Evolutionary conservation across 2,113 vertebrate species (phyloP).

Genomic region (Isurus oxyrinchus): DNA sequence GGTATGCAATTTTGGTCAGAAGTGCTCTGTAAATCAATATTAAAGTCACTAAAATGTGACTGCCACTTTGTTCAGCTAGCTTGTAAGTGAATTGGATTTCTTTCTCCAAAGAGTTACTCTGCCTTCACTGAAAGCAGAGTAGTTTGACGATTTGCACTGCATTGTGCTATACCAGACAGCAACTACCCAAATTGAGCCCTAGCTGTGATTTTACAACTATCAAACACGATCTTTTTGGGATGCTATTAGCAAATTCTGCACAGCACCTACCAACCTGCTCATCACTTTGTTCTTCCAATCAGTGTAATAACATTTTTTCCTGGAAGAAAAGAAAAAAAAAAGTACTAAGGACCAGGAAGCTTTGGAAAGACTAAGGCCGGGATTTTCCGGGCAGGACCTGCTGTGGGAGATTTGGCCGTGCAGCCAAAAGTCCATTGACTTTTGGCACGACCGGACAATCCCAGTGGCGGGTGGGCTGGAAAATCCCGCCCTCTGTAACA

Average conservation of each 20-base stretch:
- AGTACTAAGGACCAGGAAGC: constrained; percentile 44
- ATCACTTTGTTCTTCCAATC: constrained; percentile 87
- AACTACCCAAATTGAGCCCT: not conserved
- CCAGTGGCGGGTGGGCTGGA: no score
- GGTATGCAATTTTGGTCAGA: not conserved
- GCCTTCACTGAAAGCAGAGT: not conserved
- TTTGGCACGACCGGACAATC: no score
- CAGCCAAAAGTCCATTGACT: no score
- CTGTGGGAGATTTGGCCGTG: no score
- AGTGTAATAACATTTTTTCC: constrained; percentile 95
- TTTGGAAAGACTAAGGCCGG: not conserved
- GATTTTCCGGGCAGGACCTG: no score
- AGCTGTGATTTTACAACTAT: not conserved
- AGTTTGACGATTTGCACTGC: not conserved
- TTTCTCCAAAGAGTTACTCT: not conserved
- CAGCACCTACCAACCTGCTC: constrained; percentile 78
- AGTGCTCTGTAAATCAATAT: not conserved
- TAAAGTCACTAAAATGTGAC: not conserved
- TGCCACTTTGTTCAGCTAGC: not conserved
- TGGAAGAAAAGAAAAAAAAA: constrained; percentile 60
- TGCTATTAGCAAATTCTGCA: constrained; percentile 38
- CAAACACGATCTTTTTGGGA: not conserved
- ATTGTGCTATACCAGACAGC: not conserved
- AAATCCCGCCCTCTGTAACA: not conserved
- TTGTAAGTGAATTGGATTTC: not conserved